Conservation (phyloP, 2,113 vertebrate genomes). For the Ciconia stormi region DNA sequence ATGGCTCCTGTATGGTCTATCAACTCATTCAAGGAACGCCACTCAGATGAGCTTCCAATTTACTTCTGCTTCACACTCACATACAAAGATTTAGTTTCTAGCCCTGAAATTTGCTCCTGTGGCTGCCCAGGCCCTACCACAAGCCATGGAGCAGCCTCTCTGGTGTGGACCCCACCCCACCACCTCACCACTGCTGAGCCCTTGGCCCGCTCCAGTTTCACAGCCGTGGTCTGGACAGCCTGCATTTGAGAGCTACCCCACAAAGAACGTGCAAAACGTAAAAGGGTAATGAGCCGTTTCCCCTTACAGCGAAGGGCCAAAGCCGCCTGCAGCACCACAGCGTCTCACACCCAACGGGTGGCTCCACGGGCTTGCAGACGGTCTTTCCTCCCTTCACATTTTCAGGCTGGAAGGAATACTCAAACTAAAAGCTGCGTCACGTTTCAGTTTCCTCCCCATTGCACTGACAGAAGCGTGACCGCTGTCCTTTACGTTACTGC, state of each 20-base stretch:
- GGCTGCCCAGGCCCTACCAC: background rate
- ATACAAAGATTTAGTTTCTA: background rate
- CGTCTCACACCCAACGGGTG: background rate
- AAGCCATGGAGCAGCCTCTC: background rate
- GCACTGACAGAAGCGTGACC: fast-evolving
- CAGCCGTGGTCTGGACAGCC: background rate
- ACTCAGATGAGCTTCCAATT: background rate
- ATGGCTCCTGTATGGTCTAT: background rate
- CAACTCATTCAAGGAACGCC: background rate
- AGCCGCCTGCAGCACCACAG: background rate
- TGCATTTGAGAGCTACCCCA: background rate
- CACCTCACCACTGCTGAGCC: background rate
- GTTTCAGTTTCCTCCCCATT: background rate
- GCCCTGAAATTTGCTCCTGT: background rate
- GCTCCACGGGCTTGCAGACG: fast-evolving
- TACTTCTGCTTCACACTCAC: background rate
- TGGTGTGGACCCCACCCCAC: fast-evolving
- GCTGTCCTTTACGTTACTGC: background rate
- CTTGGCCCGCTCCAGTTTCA: background rate
- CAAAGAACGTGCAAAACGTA: fast-evolving
- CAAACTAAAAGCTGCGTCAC: background rate
- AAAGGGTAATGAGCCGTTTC: background rate
- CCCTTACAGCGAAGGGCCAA: background rate
- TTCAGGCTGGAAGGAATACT: background rate
- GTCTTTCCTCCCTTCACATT: background rate